Percentiles rank a stretch among this genome's conserved stretches.
phyloP scores from a whole-genome alignment of 2,797 vertebrate species.

The Sorex maritimensis region DNA sequence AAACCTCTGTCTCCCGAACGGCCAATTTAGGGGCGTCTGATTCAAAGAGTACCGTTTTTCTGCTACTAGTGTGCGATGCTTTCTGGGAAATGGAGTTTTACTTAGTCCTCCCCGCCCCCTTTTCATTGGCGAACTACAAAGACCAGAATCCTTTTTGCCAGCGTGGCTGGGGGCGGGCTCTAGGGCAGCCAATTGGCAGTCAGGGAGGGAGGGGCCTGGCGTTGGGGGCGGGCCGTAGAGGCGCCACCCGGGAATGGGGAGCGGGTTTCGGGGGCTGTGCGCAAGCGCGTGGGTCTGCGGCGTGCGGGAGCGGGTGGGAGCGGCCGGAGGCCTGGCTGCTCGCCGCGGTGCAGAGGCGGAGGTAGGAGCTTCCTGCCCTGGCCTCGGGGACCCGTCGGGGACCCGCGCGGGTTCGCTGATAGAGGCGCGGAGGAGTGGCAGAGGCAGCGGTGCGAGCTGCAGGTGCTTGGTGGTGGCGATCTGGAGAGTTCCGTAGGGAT shows the following conservation, averaged over 20 bases:
- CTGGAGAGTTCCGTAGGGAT: not conserved
- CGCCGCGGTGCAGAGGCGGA: rapidly evolving
- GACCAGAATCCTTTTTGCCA: constrained; percentile 57
- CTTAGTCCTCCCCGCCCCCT: rapidly evolving
- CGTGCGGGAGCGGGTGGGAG: rapidly evolving
- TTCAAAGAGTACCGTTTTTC: not conserved
- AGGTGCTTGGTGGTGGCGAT: not conserved
- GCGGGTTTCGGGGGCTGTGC: not conserved
- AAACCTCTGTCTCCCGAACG: constrained; percentile 2
- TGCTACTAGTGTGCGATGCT: not conserved
- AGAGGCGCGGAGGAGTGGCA: not conserved
- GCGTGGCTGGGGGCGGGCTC: not conserved
- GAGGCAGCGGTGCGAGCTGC: not conserved
- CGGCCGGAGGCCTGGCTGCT: rapidly evolving
- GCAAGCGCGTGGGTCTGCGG: rapidly evolving
- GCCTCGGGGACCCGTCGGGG: not conserved
- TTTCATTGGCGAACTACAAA: constrained; percentile 53
- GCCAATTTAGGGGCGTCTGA: constrained; percentile 6
- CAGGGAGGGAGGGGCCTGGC: rapidly evolving
- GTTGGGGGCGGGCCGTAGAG: too few species aligned
- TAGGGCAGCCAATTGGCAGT: not conserved
- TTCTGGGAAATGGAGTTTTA: constrained; percentile 66
- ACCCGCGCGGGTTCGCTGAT: not conserved
- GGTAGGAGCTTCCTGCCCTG: not conserved
- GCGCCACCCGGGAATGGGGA: not conserved